A percentile compares a stretch with the other conserved stretches of the same genome.
These are phyloP conservation scores for Volucella inanis DNA, from an alignment of 2,888 invertebrate genomes.

Conservation along the genomic window DNA sequence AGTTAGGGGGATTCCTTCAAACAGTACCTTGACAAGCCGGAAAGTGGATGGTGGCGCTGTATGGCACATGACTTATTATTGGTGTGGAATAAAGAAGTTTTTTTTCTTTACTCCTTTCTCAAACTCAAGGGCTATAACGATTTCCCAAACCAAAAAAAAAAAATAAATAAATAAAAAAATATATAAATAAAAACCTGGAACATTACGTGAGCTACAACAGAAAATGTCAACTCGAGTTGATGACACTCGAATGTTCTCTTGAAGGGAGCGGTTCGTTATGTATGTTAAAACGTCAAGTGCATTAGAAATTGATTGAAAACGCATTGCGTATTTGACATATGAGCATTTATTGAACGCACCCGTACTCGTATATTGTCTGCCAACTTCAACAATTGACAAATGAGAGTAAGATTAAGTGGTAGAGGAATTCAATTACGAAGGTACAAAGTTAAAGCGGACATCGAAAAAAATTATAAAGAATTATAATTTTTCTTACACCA, in stretches of 20 bases:
- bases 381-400: not conserved
- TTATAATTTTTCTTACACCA: no score
- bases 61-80: conserved; percentile 48
- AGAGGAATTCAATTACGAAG: not conserved
- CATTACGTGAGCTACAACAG: not conserved
- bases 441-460: no score
- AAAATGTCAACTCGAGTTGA: conserved; percentile 42
- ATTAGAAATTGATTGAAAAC: conserved; percentile 8
- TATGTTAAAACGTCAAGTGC: conserved; percentile 44
- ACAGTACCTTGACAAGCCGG: not conserved
- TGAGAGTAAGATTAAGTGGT: not conserved
- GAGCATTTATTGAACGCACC: conserved; percentile 26
- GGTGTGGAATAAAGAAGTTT: conserved; percentile 37
- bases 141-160: not conserved
- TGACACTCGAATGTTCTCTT: conserved; percentile 21
- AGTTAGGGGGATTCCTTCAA: no score
- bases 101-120: not conserved
- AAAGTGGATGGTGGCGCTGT: not conserved
- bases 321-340: conserved; percentile 35
- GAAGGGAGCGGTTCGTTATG: conserved; percentile 9
- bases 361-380: not conserved
- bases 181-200: conserved; percentile 1
- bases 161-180: no score
- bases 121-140: conserved; percentile 9
- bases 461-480: no score